Conservation (phyloP, 2,888 invertebrate genomes). For the Urechis unicinctus region DNA sequence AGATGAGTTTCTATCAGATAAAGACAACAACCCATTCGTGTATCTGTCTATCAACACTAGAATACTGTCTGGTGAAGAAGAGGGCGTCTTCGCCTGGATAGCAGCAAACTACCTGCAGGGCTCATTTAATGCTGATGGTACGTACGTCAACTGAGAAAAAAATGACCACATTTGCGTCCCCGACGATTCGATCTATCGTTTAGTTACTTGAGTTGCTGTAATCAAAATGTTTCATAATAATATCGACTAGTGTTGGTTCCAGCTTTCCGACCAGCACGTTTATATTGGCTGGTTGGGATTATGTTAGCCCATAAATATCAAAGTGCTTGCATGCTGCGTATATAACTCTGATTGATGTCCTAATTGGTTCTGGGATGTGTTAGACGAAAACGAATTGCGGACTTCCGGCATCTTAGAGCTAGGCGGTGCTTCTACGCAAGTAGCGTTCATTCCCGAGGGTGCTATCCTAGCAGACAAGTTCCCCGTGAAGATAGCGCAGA, state of each 20-base stretch:
- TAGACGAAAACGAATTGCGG: no score
- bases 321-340: no score
- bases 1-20: slow-evolving; percentile 20
- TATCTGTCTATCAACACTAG: slow-evolving; percentile 36
- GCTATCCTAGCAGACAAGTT: slow-evolving; percentile 42
- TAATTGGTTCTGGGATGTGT: no score
- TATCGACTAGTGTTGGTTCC: no score
- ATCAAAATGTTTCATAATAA: no score
- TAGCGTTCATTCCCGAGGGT: slow-evolving; percentile 49
- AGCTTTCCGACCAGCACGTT: no score
- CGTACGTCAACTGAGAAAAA: neutral
- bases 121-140: slow-evolving; percentile 4
- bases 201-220: no score
- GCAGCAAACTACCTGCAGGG: slow-evolving; percentile 52
- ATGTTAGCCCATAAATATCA: no score
- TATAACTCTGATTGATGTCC: no score
- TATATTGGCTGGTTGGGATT: no score
- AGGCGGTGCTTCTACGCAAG: slow-evolving; percentile 56
- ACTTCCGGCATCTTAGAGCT: slow-evolving; percentile 55
- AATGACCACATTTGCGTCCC: no score
- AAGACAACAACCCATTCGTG: slow-evolving; percentile 41
- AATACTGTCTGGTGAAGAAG: slow-evolving; percentile 55
- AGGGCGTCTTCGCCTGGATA: slow-evolving; percentile 56
- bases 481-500: slow-evolving; percentile 33
- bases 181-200: no score